Evolutionary conservation across 2,113 vertebrate species (phyloP).

Genomic region (Coracopsis vasa): DNA sequence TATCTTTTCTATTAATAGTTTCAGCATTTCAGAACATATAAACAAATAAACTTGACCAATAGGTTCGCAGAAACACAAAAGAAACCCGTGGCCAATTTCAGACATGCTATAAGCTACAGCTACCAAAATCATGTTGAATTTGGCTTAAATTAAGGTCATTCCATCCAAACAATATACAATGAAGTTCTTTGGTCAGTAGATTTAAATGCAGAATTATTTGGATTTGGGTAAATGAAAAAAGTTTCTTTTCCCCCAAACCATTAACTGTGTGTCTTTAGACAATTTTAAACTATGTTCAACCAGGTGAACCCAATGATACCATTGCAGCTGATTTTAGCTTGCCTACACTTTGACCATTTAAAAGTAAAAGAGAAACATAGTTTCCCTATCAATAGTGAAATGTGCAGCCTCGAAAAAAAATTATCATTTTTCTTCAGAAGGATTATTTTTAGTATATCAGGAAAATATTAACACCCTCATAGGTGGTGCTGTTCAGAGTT

Average conservation of each 20-base stretch:
- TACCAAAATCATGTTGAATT: not conserved
- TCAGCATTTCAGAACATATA: not conserved
- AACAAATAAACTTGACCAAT: not conserved
- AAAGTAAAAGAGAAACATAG: not conserved
- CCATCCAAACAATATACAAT: not conserved
- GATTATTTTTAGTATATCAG: not conserved
- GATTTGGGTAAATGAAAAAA: not conserved
- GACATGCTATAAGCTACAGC: not conserved
- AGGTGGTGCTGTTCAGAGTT: not conserved
- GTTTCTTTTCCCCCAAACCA: no score
- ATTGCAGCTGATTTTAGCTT: not conserved
- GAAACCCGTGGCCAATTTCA: not conserved
- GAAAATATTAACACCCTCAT: not conserved
- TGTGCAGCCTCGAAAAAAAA: not conserved
- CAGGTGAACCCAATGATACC: not conserved
- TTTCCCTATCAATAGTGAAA: not conserved
- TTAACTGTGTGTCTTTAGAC: not conserved
- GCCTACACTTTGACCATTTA: not conserved
- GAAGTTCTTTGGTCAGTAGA: not conserved
- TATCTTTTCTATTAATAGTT: not conserved
- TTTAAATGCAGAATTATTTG: not conserved
- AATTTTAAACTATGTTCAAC: not conserved
- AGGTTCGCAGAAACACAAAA: not conserved
- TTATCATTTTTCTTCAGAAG: not conserved
- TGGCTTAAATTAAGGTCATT: not conserved